Base-by-base conservation (phyloP, 2,797 vertebrate genomes). In the Sebastes vulpes region DNA sequence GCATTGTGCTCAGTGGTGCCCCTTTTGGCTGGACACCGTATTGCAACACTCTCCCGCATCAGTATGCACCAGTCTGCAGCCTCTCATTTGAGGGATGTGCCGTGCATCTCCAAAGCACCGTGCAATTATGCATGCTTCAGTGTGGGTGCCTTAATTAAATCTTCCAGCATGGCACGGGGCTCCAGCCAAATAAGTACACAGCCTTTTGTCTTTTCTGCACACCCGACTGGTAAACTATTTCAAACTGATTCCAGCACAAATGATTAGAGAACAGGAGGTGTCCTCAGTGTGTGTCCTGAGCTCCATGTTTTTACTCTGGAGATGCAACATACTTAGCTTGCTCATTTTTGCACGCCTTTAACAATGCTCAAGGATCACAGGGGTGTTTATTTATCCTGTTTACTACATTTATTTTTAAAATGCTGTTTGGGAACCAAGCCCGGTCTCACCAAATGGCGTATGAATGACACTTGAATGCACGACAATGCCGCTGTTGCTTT, bases 61-160 rank as follows among this genome's bases (percentile, higher is more conserved):
- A 58, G 69, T 79, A 81, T 78, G 32, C 73, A 71, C 71, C 71
- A 65, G 71, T 65, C 48, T 59, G 77, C 73, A 82, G 72, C 59
- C 42, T 77, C 70, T 81, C 70, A 78, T 88, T 66, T 84, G 54
- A 82, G 10, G 60, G 70, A 83, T 79, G 65, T 77, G 76, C 59
- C 9, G 9, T 57, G 80, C 81, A 78, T 85, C 80, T 90, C 56
- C 23, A 57, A 83, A 82, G 72, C 65, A 54, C 61, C 20, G 32
- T 46, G 79, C 66, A 88, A 84, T 91, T 90, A 90, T 74, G 72
- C 75, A 81, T 18, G 74, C 80, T 84, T 83, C 68, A 68, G 74
- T 79, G 80, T 86, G 77, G 66, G 46, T 74, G 76, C 76, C 65
- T 83, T 88, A 86, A 91, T 92, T 85, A 87, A 88, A 92, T 89